A percentile compares a stretch with the other conserved stretches of the same genome.
Conservation (phyloP, 2,113 vertebrate species). For the Pelecanus crispus region DNA sequence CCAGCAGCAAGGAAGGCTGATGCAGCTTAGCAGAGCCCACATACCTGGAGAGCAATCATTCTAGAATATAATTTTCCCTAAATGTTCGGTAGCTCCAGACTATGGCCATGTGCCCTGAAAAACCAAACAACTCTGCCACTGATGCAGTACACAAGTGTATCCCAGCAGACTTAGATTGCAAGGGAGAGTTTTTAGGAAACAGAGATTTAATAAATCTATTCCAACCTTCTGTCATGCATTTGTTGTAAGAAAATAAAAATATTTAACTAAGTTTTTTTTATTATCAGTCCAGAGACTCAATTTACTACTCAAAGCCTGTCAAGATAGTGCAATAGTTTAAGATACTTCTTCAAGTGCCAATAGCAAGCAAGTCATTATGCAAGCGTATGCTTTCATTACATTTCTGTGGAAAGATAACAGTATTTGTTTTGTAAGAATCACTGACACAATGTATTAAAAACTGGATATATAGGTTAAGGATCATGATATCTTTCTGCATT, state of each 20-base stretch:
- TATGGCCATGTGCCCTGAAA: not conserved
- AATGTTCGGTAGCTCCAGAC: not conserved
- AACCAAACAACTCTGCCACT: not conserved
- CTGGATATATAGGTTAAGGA: not conserved
- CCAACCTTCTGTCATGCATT: not conserved
- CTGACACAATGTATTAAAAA: not conserved
- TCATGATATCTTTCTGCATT: not conserved
- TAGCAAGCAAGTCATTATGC: not conserved
- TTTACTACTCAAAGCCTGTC: not conserved
- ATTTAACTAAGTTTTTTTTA: not conserved
- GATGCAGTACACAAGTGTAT: not conserved
- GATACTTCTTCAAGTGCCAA: not conserved
- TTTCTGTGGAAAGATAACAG: not conserved
- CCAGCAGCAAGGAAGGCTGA: not conserved
- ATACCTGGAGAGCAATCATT: not conserved
- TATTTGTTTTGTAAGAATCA: not conserved
- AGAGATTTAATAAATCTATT: not conserved
- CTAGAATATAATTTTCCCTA: not conserved
- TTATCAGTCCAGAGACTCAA: not conserved
- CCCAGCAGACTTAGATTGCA: not conserved
- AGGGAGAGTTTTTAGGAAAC: not conserved
- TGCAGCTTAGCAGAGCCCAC: not conserved
- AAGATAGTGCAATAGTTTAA: not conserved
- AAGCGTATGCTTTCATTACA: not conserved
- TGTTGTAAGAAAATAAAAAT: not conserved